Evolutionary conservation across 2,113 vertebrate species (phyloP).

Genomic region (Sceloporus tristichus): DNA sequence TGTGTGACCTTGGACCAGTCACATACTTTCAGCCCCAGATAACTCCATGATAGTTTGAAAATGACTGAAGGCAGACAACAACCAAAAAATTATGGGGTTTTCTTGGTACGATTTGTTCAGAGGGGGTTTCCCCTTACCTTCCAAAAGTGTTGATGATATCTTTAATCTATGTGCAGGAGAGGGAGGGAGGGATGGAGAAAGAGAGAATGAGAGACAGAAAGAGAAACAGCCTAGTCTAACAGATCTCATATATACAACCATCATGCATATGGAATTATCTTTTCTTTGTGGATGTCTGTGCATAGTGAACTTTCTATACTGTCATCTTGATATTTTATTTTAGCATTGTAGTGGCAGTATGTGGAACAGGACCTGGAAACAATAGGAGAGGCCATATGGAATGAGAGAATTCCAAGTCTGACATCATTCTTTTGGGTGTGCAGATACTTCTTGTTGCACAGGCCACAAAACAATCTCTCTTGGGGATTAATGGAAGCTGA

Average conservation of each 20-base stretch:
- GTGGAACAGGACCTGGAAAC: background rate
- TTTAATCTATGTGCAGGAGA: too few relatives aligned
- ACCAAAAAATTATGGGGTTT: too few relatives aligned
- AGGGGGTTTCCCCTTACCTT: too few relatives aligned
- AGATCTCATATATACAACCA: conserved; percentile 44
- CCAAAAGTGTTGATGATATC: background rate
- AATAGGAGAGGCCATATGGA: too few relatives aligned
- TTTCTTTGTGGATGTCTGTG: background rate
- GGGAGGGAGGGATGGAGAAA: too few relatives aligned
- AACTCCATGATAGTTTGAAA: too few relatives aligned
- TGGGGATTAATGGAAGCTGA: background rate
- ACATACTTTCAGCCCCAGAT: too few relatives aligned
- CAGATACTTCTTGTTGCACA: background rate
- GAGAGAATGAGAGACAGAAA: too few relatives aligned
- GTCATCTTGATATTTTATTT: conserved; percentile 41
- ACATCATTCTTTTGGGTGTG: background rate
- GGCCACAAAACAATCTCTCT: background rate
- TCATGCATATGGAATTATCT: conserved; percentile 14
- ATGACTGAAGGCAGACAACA: too few relatives aligned
- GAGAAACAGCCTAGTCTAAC: background rate
- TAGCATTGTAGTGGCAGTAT: conserved; percentile 19
- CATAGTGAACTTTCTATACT: background rate
- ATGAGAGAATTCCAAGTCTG: background rate
- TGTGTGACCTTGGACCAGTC: too few relatives aligned
- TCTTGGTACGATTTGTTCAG: too few relatives aligned